Base-by-base conservation (phyloP, 2,888 invertebrate species). In the Pasiphila rectangulata region DNA sequence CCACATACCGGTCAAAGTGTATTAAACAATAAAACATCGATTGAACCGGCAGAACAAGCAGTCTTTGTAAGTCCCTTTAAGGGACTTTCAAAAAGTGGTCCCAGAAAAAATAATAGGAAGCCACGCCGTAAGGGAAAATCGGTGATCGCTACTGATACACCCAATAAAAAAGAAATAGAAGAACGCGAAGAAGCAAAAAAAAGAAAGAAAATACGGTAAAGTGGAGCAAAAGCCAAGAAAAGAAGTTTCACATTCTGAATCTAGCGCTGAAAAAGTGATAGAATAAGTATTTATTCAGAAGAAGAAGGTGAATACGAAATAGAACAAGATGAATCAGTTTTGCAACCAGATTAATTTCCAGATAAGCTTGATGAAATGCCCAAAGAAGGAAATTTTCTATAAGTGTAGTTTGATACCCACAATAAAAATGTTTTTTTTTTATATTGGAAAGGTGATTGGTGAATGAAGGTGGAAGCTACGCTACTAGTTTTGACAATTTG, bases 111-210 rank as follows among this genome's bases (percentile, higher is more conserved):
- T 20, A 49, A 56, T 43, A 52, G 54, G 47, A 47, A 52, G 23
- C 45, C 46, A 46, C 54, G 64, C 44, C 51, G 57, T 2, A 57
- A 61, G 41, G 59, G 64, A 25, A 57, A 60, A 46, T 54, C 54
- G 43, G 62, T 63, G 55, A 65, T 67, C 37, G 59, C 56, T 27
- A 69, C 66, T 30, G 64, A 62, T 50, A 67, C 61, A 23, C 62
- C 65, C 20, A 62, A 64, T 50, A 67, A 65, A 58, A 16, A 53
- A 4, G 54, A 47, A 46, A 56, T 53, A 36, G 25, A 56, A 51
- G 34, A 24, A 24, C 30, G 44, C 21, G 35, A 35, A 37, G 35
- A 48, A 51, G 10, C 21, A n/a, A 47, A 39, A n/a, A 7, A 21
- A 38, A 37, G 32, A 35, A 34, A 54, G 32, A 48, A 41, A 36